A percentile compares a stretch with the other conserved stretches of the same genome.
Evolutionary conservation across 1,140 invertebrate genomes (phyloP).

Genomic region (Rhynchophorus ferrugineus): DNA sequence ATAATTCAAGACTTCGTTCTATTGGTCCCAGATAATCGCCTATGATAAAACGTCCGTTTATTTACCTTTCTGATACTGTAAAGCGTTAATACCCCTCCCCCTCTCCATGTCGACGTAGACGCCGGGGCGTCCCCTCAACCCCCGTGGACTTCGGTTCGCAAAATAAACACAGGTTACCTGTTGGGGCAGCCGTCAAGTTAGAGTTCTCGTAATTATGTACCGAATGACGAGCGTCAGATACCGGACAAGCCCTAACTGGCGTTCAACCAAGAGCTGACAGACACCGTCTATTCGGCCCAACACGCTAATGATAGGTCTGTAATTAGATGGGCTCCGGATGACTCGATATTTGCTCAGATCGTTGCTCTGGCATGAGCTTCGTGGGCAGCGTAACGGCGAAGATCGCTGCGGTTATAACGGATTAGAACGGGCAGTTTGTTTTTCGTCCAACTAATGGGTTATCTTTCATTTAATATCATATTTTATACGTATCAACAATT

Average conservation of each 20-base stretch:
- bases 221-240: background rate
- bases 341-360: background rate
- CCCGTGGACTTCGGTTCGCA: background rate
- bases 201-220: background rate
- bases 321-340: background rate
- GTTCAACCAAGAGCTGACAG: background rate
- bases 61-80: too few relatives aligned
- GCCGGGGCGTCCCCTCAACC: background rate
- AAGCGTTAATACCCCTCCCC: too few relatives aligned
- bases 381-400: background rate
- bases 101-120: background rate
- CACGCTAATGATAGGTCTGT: background rate
- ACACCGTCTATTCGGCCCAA: background rate
- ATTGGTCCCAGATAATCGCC: too few relatives aligned
- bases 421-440: too few relatives aligned
- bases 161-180: slow-evolving; percentile 3
- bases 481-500: too few relatives aligned
- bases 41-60: too few relatives aligned
- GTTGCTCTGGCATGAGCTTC: background rate
- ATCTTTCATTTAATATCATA: too few relatives aligned
- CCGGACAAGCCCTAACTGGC: background rate
- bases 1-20: too few relatives aligned
- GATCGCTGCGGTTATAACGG: too few relatives aligned
- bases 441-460: too few relatives aligned
- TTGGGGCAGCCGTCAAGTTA: background rate